Conservation (phyloP, 2,888 invertebrate species). For the Coenonympha glycerion region DNA sequence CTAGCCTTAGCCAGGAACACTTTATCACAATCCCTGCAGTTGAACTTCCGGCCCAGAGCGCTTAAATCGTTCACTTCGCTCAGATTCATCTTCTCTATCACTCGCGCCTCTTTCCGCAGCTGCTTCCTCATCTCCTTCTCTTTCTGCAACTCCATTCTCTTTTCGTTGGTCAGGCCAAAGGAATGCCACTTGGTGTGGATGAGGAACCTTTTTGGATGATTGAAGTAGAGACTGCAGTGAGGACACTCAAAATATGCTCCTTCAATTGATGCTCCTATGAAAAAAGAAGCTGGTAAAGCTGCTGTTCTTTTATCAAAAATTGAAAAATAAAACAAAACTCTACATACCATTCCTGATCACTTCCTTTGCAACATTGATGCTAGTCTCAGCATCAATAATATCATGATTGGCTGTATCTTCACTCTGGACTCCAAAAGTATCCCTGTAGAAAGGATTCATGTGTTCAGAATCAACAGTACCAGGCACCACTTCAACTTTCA, state of each 20-base stretch:
- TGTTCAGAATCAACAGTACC: slow-evolving; percentile 38
- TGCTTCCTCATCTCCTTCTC: slow-evolving; percentile 40
- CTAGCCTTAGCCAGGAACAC: slow-evolving; percentile 47
- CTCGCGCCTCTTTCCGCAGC: slow-evolving; percentile 39
- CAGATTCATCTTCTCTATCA: slow-evolving; percentile 31
- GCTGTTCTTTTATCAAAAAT: background rate
- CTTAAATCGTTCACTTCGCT: slow-evolving; percentile 32
- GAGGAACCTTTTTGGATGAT: slow-evolving; percentile 58
- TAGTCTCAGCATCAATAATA: slow-evolving; percentile 43
- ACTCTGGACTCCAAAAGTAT: slow-evolving; percentile 40
- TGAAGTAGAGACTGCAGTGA: slow-evolving; percentile 48
- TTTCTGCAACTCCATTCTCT: slow-evolving; percentile 40
- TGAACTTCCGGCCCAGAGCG: slow-evolving; percentile 34
- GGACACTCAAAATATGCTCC: slow-evolving; percentile 51
- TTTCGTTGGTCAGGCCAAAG: slow-evolving; percentile 52
- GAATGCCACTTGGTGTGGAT: slow-evolving; percentile 67
- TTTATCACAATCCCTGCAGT: slow-evolving; percentile 60
- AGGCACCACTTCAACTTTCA: slow-evolving; percentile 41
- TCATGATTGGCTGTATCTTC: slow-evolving; percentile 33
- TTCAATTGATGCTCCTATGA: slow-evolving; percentile 34
- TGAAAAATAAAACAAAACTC: background rate
- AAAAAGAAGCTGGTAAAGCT: background rate
- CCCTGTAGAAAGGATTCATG: slow-evolving; percentile 46
- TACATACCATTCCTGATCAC: slow-evolving; percentile 44
- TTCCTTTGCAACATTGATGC: slow-evolving; percentile 42